A percentile compares a stretch with the other conserved stretches of the same genome.
These are phyloP conservation scores for Esox niger DNA, from an alignment of 2,113 vertebrate genomes.

Conservation along the genomic window DNA sequence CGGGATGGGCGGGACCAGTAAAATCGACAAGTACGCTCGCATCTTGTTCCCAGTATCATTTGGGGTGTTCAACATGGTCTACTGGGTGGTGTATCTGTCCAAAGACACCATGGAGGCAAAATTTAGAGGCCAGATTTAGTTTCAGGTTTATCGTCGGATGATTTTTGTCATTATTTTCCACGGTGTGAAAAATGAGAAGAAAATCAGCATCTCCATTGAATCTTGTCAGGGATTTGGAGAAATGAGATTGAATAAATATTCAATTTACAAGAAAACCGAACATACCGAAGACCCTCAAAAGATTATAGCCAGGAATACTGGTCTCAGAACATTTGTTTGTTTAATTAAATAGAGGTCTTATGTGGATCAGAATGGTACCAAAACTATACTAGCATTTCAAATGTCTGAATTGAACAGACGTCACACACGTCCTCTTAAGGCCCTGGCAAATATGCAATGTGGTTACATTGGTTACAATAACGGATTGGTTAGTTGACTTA, in stretches of 20 bases:
- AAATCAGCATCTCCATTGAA: no score
- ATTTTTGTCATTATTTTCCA: not conserved
- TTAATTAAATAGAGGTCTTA: slow-evolving; percentile 35
- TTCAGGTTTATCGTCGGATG: not conserved
- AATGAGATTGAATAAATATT: not conserved
- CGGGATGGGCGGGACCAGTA: slow-evolving; percentile 85
- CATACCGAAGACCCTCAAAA: slow-evolving; percentile 30
- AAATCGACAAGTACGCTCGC: slow-evolving; percentile 98
- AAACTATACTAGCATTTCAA: not conserved
- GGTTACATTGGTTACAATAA: no score
- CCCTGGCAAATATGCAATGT: no score
- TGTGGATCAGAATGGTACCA: slow-evolving; percentile 52
- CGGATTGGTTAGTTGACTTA: no score
- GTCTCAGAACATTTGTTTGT: slow-evolving; percentile 20
- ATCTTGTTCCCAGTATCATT: slow-evolving; percentile 98
- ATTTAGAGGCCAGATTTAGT: slow-evolving; percentile 48
- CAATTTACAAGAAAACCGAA: not conserved
- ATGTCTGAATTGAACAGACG: not conserved
- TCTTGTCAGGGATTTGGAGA: not conserved
- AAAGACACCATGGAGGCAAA: slow-evolving; percentile 93
- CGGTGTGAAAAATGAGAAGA: not conserved
- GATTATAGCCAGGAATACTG: slow-evolving; percentile 21
- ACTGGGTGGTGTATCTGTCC: slow-evolving; percentile 99
- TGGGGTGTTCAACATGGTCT: slow-evolving; percentile 98
- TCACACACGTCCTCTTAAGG: no score